Evolutionary conservation across 1,140 invertebrate species (phyloP), one percentile per base, ranked within the genome.

Genomic region (Paracyclopina nana): DNA sequence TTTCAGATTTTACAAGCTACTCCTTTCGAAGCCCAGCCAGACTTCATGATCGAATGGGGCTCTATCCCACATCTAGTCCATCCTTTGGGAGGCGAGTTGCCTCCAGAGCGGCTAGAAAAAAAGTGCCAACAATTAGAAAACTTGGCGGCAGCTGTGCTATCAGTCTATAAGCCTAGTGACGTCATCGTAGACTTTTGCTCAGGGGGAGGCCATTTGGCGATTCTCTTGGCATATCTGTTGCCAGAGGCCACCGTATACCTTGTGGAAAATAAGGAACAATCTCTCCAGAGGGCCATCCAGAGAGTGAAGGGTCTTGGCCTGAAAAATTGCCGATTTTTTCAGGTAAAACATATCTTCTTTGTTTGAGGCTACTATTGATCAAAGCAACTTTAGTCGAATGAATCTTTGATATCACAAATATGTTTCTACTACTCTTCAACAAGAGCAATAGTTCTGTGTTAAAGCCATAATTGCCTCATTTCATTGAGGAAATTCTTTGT

Each of bases 151-250:
- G 77, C 82, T 18, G 77, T 85, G 0, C 60, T 80, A 31, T 14
- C 14, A 31, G 29, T 31, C 29, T 9, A 31, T 31, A 31, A 14
- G 29, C 14, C 29, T 31, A n/a, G n/a, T n/a, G n/a, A n/a, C 57
- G 65, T 71, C 12, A 85, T 95, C 55, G 82, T 94, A 2, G 90
- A 95, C 62, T 95, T 94, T 65, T 95, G 90, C 65, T 83, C 81
- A 58, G 90, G 88, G 2, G 80, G 82, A 56, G 88, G 88, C 2
- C 87, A 94, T 67, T 67, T 96, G 52, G 88, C 86, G 4, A 80
- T 96, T 55, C 58, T 90, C 4, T 60, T 92, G 29, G 87, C 86
- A 0, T 69, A 79, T 56, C 64, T 83, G 18, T 62, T 91, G 31
- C 86, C 85, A 6, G 44, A 63, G 1, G 67, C 63, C 50, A 57